phyloP scores from a whole-genome alignment of 2,888 invertebrate species.

The Dorcus parallelipipedus region DNA sequence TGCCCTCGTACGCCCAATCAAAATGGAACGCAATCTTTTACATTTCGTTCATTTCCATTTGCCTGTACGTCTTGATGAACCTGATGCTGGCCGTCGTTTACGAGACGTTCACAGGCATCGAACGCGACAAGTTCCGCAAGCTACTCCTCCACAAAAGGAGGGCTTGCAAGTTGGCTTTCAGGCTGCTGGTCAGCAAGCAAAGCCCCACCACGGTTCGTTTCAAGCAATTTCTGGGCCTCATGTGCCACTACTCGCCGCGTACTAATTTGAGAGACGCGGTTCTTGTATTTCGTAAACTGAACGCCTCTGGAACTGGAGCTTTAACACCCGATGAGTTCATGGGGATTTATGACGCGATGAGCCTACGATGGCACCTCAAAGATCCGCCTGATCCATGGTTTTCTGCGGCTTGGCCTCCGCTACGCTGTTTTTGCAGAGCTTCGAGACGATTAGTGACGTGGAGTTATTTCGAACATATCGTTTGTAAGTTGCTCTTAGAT shows the following conservation, averaged over 20 bases:
- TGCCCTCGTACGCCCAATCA: conserved; percentile 79
- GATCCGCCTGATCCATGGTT: conserved; percentile 72
- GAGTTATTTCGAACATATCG: conserved; percentile 70
- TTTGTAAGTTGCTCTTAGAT: conserved; percentile 56
- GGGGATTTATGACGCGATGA: conserved; percentile 67
- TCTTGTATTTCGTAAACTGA: conserved; percentile 77
- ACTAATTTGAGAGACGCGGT: conserved; percentile 70
- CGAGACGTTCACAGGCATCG: conserved; percentile 82
- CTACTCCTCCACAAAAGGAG: conserved; percentile 75
- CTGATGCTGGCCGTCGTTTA: conserved; percentile 88
- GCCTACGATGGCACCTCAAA: conserved; percentile 72
- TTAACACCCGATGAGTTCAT: conserved; percentile 72
- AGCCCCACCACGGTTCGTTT: conserved; percentile 66
- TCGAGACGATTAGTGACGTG: conserved; percentile 63
- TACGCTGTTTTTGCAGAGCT: conserved; percentile 60
- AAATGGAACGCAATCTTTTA: conserved; percentile 85
- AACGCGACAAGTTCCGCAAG: conserved; percentile 81
- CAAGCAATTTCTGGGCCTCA: conserved; percentile 75
- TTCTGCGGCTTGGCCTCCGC: conserved; percentile 57
- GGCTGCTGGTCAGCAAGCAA: conserved; percentile 73
- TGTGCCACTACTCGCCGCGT: conserved; percentile 74
- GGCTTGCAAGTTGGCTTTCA: conserved; percentile 79
- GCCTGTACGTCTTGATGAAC: conserved; percentile 41
- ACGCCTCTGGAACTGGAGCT: conserved; percentile 63
- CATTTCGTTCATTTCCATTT: conserved; percentile 79